phyloP scores from a whole-genome alignment of 2,888 invertebrate genomes.

The Tineola bisselliella region DNA sequence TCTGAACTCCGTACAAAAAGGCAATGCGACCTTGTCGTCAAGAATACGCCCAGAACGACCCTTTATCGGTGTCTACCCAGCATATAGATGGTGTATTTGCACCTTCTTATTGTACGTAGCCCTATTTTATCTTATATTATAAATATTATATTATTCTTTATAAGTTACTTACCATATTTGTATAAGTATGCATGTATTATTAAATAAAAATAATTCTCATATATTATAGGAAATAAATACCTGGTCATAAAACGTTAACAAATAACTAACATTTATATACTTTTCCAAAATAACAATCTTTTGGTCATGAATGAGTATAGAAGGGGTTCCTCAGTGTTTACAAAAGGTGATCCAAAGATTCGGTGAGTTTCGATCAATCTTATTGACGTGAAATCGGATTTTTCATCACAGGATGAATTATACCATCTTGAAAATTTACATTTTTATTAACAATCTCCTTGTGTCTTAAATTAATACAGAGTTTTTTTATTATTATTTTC shows the following conservation, averaged over 20 bases:
- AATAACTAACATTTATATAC: too few relatives aligned
- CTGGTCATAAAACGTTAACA: too few relatives aligned
- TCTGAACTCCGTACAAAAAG: constrained; percentile 43
- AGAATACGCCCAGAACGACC: constrained; percentile 9
- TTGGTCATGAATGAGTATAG: background rate
- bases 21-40: constrained; percentile 31
- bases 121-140: background rate
- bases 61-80: constrained; percentile 1
- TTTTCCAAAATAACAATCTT: too few relatives aligned
- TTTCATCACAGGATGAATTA: constrained; percentile 65
- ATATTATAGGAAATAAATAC: too few relatives aligned
- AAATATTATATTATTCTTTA: background rate
- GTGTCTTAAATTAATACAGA: constrained; percentile 14
- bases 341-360: constrained; percentile 1
- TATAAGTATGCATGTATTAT: too few relatives aligned
- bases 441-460: constrained; percentile 60
- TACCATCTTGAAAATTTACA: constrained; percentile 63
- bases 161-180: background rate
- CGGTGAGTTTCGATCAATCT: constrained; percentile 47
- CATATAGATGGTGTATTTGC: constrained; percentile 10
- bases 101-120: background rate
- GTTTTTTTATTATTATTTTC: background rate
- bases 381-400: constrained; percentile 60
- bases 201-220: too few relatives aligned
- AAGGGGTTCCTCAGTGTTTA: background rate